Conservation (phyloP, 2,888 invertebrate genomes). For the Bellardia pandia region DNA sequence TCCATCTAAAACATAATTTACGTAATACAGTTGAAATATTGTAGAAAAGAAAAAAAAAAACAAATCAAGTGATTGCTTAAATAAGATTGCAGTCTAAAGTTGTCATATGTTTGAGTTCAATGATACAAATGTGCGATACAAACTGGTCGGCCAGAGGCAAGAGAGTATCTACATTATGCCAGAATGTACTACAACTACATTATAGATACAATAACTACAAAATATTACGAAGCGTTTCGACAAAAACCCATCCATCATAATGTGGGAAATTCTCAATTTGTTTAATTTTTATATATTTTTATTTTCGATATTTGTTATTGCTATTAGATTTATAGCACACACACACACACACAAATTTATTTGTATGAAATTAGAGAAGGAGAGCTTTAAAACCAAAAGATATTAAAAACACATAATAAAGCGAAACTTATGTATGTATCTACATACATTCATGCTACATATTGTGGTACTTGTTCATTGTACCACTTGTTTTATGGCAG, state of each 20-base stretch:
- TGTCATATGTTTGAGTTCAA: conserved; percentile 32
- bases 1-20: conserved; percentile 47
- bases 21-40: conserved; percentile 24
- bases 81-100: conserved; percentile 55
- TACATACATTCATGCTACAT: too few species aligned
- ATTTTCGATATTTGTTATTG: conserved; percentile 1
- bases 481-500: conserved; percentile 14
- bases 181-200: background rate
- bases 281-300: conserved; percentile 56
- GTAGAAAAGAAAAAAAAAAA: background rate
- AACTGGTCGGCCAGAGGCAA: background rate
- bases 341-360: background rate
- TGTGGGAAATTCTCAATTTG: conserved; percentile 72
- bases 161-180: background rate
- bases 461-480: background rate
- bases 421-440: background rate
- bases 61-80: conserved; percentile 56
- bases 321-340: conserved; percentile 17
- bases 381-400: conserved; percentile 25
- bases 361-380: conserved; percentile 19
- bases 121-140: conserved; percentile 12
- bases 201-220: background rate
- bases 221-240: conserved; percentile 44
- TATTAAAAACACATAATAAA: background rate
- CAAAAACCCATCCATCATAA: conserved; percentile 68